Evolutionary conservation across 1,140 invertebrate species (phyloP).

Genomic region (Prorops nasuta): DNA sequence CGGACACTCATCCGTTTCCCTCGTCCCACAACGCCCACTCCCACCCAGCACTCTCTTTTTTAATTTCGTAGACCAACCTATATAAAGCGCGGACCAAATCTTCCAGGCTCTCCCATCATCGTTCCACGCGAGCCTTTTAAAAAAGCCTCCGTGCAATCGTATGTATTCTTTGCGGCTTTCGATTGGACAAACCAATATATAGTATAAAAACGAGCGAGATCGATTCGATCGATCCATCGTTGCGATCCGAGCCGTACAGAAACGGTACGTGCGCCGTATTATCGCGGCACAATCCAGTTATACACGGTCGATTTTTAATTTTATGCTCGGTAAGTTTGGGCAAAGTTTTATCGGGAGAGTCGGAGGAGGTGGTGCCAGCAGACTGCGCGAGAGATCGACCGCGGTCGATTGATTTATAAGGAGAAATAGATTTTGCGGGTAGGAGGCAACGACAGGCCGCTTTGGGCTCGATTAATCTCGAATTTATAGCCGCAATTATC

Average conservation of each 20-base stretch:
- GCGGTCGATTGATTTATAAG: constrained; percentile 38
- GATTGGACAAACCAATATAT: too few relatives aligned
- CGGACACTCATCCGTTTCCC: constrained; percentile 16
- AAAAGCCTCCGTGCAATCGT: too few relatives aligned
- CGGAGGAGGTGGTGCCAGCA: constrained; percentile 24
- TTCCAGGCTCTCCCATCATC: not conserved
- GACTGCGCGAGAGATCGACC: constrained; percentile 8
- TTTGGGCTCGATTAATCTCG: constrained; percentile 41
- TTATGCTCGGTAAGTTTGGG: too few relatives aligned
- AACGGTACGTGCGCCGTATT: too few relatives aligned
- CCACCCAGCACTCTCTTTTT: not conserved
- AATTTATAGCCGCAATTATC: constrained; percentile 46
- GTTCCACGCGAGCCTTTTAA: not conserved
- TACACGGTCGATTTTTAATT: too few relatives aligned
- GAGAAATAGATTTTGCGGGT: constrained; percentile 42
- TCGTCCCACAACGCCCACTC: not conserved
- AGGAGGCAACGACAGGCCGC: constrained; percentile 36
- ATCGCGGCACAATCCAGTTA: too few relatives aligned
- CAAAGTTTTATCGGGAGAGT: constrained; percentile 38
- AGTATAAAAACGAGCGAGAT: too few relatives aligned
- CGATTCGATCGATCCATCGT: too few relatives aligned
- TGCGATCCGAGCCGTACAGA: too few relatives aligned
- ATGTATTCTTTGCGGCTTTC: too few relatives aligned
- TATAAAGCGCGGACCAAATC: too few relatives aligned
- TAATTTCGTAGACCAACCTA: too few relatives aligned